A percentile compares a stretch with the other conserved stretches of the same genome.
These are phyloP conservation scores for Rhysida immarginata DNA, from an alignment of 1,140 invertebrate species.

Conservation along the genomic window DNA sequence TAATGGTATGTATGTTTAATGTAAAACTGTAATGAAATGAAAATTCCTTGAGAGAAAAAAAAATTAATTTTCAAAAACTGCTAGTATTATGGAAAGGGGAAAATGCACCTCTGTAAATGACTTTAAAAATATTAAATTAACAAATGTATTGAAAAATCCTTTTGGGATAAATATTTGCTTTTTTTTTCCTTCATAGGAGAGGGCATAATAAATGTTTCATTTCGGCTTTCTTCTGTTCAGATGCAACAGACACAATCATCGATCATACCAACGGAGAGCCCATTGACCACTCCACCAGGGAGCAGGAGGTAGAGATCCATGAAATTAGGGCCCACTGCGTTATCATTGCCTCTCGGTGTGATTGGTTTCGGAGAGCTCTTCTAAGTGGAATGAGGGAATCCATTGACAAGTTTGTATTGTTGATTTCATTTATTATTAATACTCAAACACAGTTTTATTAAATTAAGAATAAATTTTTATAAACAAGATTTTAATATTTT, in stretches of 20 bases:
- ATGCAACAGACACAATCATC: conserved; percentile 27
- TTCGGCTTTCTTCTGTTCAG: conserved; percentile 19
- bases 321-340: conserved; percentile 43
- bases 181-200: no score
- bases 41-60: no score
- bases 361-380: conserved; percentile 50
- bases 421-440: conserved; percentile 1
- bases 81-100: no score
- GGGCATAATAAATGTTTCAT: no score
- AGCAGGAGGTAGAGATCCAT: conserved; percentile 22
- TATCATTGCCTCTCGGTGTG: conserved; percentile 46
- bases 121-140: no score
- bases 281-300: conserved; percentile 15
- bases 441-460: neutral
- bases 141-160: no score
- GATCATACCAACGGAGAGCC: conserved; percentile 25
- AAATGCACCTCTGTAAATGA: no score
- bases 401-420: conserved; percentile 41
- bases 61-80: no score
- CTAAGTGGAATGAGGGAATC: conserved; percentile 54
- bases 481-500: neutral
- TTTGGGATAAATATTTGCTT: no score
- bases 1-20: no score
- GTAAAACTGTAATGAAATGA: no score
- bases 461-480: conserved; percentile 11